Conservation (phyloP, 2,113 vertebrate species). For the Pedetes capensis region DNA sequence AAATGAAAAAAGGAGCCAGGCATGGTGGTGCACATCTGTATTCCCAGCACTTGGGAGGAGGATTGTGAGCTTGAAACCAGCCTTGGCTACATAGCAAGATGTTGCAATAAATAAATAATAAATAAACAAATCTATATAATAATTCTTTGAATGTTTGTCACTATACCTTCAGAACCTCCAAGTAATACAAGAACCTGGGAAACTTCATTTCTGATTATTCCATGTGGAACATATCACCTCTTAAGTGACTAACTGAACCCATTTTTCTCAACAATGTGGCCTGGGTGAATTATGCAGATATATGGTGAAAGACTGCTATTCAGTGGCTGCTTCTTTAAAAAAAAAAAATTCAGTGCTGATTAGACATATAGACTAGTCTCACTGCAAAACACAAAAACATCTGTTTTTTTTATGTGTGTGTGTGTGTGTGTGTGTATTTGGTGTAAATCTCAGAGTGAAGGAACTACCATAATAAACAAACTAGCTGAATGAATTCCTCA, state of each 20-base stretch:
- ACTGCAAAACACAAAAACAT: not conserved
- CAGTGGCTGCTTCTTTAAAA: not conserved
- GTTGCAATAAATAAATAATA: too few relatives aligned
- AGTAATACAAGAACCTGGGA: not conserved
- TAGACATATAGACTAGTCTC: not conserved
- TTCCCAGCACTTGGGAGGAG: too few relatives aligned
- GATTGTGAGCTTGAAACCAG: too few relatives aligned
- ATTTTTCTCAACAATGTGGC: not conserved
- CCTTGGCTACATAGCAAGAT: too few relatives aligned
- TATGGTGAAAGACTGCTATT: not conserved
- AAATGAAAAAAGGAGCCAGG: not conserved
- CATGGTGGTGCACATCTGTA: too few relatives aligned
- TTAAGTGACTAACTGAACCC: not conserved
- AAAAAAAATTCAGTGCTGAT: not conserved
- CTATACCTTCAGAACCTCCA: not conserved
- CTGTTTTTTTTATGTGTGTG: conserved; percentile 15
- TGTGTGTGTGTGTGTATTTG: too few relatives aligned
- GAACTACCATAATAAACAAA: not conserved
- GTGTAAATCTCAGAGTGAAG: not conserved
- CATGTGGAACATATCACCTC: not conserved
- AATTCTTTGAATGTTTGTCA: not conserved
- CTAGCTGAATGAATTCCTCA: not conserved
- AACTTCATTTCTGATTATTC: not conserved
- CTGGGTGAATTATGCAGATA: not conserved
- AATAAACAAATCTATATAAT: not conserved